phyloP scores from a whole-genome alignment of 2,797 vertebrate species.

The Etheostoma perlongum region DNA sequence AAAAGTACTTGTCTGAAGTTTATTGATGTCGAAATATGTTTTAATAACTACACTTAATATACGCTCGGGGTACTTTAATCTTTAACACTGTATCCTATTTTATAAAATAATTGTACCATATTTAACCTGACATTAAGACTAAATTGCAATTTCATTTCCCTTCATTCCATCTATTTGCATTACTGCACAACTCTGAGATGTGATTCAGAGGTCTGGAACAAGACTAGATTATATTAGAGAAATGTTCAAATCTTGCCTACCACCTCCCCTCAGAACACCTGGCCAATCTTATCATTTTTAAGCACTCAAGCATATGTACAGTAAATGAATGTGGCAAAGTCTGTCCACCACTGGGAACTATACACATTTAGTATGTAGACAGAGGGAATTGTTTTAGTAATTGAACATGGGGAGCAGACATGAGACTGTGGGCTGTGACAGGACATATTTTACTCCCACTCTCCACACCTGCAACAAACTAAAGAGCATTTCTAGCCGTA shows the following conservation, averaged over 20 bases:
- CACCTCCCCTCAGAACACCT: conserved; percentile 3
- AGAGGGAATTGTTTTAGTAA: conserved; percentile 27
- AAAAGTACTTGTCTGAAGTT: no score
- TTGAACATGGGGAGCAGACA: conserved; percentile 15
- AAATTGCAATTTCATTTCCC: conserved; percentile 1
- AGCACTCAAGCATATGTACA: neutral
- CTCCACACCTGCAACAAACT: conserved; percentile 35
- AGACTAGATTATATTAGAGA: neutral
- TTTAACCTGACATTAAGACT: neutral
- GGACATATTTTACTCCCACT: conserved; percentile 23
- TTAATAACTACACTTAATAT: no score
- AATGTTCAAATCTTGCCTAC: neutral
- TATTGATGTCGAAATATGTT: no score
- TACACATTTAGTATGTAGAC: conserved; percentile 28
- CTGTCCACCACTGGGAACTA: neutral
- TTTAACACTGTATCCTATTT: no score
- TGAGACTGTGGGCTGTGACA: conserved; percentile 13
- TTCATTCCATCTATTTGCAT: conserved; percentile 13
- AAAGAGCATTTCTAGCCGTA: conserved; percentile 12
- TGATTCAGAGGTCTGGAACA: conserved; percentile 3
- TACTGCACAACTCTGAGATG: neutral
- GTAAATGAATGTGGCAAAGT: neutral
- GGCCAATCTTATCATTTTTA: neutral
- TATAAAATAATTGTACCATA: neutral
- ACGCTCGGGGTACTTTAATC: no score